A percentile compares a stretch with the other conserved stretches of the same genome.
Evolutionary conservation across 2,113 vertebrate genomes (phyloP).

Genomic region (Paratilapia polleni): DNA sequence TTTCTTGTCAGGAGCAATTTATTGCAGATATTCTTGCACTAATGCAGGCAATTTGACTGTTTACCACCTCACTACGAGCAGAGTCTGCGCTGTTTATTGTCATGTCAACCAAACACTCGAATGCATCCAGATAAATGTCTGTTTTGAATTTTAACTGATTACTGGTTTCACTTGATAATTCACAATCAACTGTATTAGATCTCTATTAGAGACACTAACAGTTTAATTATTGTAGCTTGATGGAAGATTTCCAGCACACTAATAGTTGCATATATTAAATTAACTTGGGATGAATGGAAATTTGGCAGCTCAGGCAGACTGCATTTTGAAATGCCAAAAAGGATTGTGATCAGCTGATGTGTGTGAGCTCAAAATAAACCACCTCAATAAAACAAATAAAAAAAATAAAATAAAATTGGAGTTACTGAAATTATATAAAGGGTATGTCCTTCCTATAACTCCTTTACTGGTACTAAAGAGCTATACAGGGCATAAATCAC

Average conservation of each 20-base stretch:
- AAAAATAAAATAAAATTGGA: not conserved
- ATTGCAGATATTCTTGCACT: slow-evolving; percentile 46
- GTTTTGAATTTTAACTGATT: slow-evolving; percentile 36
- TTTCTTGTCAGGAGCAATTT: slow-evolving; percentile 58
- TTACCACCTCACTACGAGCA: not conserved
- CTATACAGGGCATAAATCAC: slow-evolving; percentile 4
- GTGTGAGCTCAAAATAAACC: not conserved
- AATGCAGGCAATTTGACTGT: slow-evolving; percentile 44
- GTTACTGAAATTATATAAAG: not conserved
- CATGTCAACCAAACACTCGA: not conserved
- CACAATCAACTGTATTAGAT: not conserved
- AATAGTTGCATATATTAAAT: slow-evolving; percentile 36
- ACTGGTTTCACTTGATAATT: slow-evolving; percentile 4
- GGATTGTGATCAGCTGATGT: slow-evolving; percentile 8
- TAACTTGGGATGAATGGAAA: slow-evolving; percentile 20
- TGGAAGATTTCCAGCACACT: slow-evolving; percentile 34
- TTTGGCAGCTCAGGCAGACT: slow-evolving; percentile 20
- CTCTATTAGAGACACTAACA: slow-evolving; percentile 15
- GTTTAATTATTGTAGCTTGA: slow-evolving; percentile 37
- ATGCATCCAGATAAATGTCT: not conserved
- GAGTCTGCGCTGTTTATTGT: not conserved
- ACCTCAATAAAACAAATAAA: not conserved
- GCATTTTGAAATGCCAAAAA: not conserved
- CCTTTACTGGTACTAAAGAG: not conserved
- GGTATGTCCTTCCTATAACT: not conserved